Evolutionary conservation across 2,113 vertebrate genomes (phyloP), one percentile per base, ranked within the genome.

Genomic region (Cebidichthys violaceus): DNA sequence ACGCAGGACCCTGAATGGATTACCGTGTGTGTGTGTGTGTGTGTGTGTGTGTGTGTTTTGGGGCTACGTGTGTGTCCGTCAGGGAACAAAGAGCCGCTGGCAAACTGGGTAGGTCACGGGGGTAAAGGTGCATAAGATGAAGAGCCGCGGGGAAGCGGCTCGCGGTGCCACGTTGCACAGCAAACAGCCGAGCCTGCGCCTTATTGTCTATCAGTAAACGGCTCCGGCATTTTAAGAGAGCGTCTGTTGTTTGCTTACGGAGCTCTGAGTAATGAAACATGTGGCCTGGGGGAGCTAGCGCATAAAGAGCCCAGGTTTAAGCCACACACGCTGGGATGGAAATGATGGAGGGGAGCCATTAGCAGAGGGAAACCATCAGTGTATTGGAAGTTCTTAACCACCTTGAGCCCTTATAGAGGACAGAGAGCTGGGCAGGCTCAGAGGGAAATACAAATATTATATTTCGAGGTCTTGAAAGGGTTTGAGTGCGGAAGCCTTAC

Each of bases 241-340:
- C 85, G 82, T 17, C 85, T 95, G 95, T 65, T 95, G 96, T 96
- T 97, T 96, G 94, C 95, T 94, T 69, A 76, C 59, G 82, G 90
- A 86, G 88, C 86, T 86, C 88, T 88, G 89, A 88, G 88, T 95
- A 95, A 92, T 96, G 94, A 95, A 94, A 95, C 82, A 39, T 33
- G 76, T 87, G 75, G 81, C 87, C 88, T 78, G 64, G 87, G 83
- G 88, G 22, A 90, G 73, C 31, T 0, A 18, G 72, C 4, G 65
- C 54, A 78, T 70, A 78, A 85, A 88, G 71, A 77, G 79, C 68
- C 80, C 74, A 75, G 78, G 65, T 85, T 84, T 81, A 73, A 88
- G 68, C 67, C 75, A 60, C 86, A 81, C 83, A n/a, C 66, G 18
- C 74, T 52, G 78, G 70, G 76, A 77, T 68, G 70, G 77, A 88